Percentiles rank a stretch among this genome's conserved stretches.
Evolutionary conservation across 2,797 vertebrate genomes (phyloP).

Genomic region (Hypotaenidia okinawae): DNA sequence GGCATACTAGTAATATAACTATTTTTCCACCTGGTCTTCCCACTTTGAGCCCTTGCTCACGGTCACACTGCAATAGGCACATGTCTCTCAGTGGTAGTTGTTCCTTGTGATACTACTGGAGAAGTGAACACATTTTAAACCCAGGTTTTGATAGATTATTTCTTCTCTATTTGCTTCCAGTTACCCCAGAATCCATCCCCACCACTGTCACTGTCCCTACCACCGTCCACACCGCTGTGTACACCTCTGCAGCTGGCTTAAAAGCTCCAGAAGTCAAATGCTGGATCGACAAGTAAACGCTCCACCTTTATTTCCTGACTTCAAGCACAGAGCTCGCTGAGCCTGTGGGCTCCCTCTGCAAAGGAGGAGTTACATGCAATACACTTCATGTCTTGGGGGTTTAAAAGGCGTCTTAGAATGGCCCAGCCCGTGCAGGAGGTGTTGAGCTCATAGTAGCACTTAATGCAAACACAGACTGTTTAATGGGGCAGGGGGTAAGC

Average conservation of each 20-base stretch:
- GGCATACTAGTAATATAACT: accelerated
- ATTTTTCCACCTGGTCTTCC: not conserved
- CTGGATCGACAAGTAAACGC: conserved; percentile 14
- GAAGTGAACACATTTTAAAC: accelerated
- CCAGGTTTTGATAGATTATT: accelerated
- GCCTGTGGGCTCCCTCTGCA: not conserved
- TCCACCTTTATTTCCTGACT: not conserved
- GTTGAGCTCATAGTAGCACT: not conserved
- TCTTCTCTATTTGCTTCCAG: not conserved
- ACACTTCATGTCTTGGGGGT: too few relatives aligned
- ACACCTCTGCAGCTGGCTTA: not conserved
- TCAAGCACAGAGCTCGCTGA: not conserved
- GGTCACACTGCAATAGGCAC: not conserved
- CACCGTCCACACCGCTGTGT: not conserved
- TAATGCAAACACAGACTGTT: not conserved
- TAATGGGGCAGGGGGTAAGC: not conserved
- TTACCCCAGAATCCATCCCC: not conserved
- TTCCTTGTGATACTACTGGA: not conserved
- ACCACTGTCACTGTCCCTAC: not conserved
- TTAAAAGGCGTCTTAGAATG: not conserved
- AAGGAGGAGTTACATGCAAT: not conserved
- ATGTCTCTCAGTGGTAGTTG: accelerated
- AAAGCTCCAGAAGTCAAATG: not conserved
- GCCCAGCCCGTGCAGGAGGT: not conserved
- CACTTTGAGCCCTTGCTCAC: not conserved